Conservation (phyloP, 64 coral and sea anemone species). For the Stichodactyla mertensii region DNA sequence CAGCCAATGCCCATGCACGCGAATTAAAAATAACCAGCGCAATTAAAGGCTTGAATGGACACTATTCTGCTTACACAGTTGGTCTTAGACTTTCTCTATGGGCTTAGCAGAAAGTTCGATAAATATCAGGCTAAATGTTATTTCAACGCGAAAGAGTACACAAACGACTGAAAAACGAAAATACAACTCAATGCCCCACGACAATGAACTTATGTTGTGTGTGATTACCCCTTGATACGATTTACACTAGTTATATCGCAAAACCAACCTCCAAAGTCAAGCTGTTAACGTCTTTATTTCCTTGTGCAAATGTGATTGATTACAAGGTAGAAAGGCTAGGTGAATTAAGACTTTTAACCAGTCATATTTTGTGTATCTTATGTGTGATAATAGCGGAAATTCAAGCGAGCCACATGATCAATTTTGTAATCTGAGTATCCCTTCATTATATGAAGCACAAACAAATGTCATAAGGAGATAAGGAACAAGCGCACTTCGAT, state of each 20-base stretch:
- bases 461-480: conserved; percentile 91
- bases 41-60: conserved; percentile 65
- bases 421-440: conserved; percentile 97
- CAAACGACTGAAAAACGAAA: neutral
- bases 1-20: conserved; percentile 73
- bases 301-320: conserved; percentile 25
- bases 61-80: conserved; percentile 29
- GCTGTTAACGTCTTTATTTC: conserved; percentile 20
- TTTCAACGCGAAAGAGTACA: conserved; percentile 38
- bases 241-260: conserved; percentile 9
- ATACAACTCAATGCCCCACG: neutral
- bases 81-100: conserved; percentile 44
- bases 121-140: conserved; percentile 34
- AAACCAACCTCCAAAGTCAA: conserved; percentile 39
- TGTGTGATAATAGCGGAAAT: conserved; percentile 98
- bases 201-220: neutral
- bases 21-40: conserved; percentile 51
- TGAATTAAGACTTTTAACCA: conserved; percentile 88
- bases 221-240: conserved; percentile 1
- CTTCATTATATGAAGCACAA: conserved; percentile 74
- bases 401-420: conserved; percentile 80
- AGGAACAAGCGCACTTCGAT: conserved; percentile 21
- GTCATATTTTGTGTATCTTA: conserved; percentile 81
- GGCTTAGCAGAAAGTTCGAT: conserved; percentile 39
- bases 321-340: conserved; percentile 18